Evolutionary conservation across 2,113 vertebrate genomes (phyloP).

Genomic region (Emydura subglobosa): DNA sequence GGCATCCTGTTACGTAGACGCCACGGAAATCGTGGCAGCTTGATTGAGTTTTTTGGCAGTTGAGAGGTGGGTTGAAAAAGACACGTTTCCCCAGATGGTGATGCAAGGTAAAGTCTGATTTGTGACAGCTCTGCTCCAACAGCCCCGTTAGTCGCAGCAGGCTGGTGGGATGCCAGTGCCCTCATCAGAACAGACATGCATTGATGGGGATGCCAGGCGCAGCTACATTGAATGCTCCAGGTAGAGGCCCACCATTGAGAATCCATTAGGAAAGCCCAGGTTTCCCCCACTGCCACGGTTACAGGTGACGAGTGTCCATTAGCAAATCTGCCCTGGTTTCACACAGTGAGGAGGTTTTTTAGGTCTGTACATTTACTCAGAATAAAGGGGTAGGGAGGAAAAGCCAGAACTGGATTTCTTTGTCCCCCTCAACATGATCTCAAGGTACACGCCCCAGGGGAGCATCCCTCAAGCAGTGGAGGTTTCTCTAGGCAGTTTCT

Average conservation of each 20-base stretch:
- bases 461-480: background rate
- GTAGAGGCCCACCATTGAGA: background rate
- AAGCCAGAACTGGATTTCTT: background rate
- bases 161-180: background rate
- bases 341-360: background rate
- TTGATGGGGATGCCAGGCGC: background rate
- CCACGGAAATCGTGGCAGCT: background rate
- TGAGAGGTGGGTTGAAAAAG: background rate
- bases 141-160: background rate
- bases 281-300: background rate
- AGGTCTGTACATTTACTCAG: background rate
- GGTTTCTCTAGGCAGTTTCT: background rate
- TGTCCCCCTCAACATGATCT: background rate
- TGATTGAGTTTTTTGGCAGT: background rate
- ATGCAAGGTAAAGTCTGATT: background rate
- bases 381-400: fast-evolving
- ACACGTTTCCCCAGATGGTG: fast-evolving
- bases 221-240: background rate
- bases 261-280: background rate
- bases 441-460: background rate
- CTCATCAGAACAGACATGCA: background rate
- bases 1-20: background rate
- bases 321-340: background rate
- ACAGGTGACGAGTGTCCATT: background rate
- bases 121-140: background rate